phyloP scores from a whole-genome alignment of 2,797 vertebrate genomes.

The Acropternis orthonyx region DNA sequence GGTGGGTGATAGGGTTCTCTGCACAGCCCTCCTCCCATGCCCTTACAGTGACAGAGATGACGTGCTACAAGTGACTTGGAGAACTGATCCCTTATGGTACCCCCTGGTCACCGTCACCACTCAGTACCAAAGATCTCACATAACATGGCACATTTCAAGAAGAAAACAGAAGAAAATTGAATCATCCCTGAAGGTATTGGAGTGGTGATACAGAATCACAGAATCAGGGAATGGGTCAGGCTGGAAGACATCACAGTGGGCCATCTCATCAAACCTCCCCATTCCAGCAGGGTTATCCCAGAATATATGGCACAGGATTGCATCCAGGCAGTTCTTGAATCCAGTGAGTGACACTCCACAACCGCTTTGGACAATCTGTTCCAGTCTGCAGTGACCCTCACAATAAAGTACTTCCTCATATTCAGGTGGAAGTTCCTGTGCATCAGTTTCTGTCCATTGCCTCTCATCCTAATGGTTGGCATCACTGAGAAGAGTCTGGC shows the following conservation, averaged over 20 bases:
- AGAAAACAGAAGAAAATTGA: background rate
- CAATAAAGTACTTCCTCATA: background rate
- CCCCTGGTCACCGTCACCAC: fast-evolving
- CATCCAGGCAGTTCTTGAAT: background rate
- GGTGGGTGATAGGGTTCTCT: background rate
- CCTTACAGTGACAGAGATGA: background rate
- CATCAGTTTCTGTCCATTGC: background rate
- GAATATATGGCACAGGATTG: background rate
- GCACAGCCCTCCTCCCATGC: background rate
- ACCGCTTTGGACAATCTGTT: background rate
- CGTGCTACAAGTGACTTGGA: fast-evolving
- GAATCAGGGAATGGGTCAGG: background rate
- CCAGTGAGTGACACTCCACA: background rate
- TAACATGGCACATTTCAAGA: fast-evolving
- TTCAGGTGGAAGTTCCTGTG: background rate
- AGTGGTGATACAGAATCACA: background rate
- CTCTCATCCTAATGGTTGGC: background rate
- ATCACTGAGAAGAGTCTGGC: background rate
- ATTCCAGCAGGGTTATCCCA: background rate
- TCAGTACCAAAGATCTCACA: background rate
- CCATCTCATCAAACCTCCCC: background rate
- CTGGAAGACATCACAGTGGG: background rate
- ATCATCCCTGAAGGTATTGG: background rate
- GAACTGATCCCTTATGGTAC: fast-evolving
- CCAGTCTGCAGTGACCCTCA: background rate